These are phyloP conservation scores for Clistopyga incitator DNA, from an alignment of 2,888 invertebrate species.

Conservation along the genomic window DNA sequence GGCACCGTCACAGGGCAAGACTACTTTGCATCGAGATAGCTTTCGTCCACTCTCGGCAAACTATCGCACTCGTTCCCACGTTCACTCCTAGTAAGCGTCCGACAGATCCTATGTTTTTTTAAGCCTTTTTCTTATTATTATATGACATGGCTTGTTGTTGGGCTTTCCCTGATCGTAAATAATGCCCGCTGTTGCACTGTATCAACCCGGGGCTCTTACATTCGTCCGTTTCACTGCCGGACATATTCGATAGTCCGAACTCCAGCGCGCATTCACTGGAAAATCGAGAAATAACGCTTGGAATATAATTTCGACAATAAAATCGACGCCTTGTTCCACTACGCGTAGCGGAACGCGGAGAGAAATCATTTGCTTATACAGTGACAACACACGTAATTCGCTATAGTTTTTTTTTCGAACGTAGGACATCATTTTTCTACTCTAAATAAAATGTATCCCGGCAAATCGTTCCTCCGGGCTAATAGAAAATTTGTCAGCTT, in stretches of 20 bases:
- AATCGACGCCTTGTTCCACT: neutral
- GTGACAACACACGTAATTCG: too few relatives aligned
- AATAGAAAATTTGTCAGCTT: too few relatives aligned
- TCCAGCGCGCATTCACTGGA: neutral
- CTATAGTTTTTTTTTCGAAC: too few relatives aligned
- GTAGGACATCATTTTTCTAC: too few relatives aligned
- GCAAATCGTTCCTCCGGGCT: too few relatives aligned
- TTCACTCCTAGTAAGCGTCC: constrained; percentile 23
- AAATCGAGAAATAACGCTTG: neutral
- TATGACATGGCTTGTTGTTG: constrained; percentile 1
- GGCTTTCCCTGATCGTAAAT: constrained; percentile 64
- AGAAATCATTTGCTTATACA: too few relatives aligned
- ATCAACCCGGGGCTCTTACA: constrained; percentile 6
- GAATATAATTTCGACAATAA: neutral
- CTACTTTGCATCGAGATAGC: constrained; percentile 47
- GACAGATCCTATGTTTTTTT: constrained; percentile 13
- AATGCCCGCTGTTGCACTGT: constrained; percentile 30
- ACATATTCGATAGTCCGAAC: neutral
- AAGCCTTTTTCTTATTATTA: constrained; percentile 16
- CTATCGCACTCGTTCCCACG: constrained; percentile 51
- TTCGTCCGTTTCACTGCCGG: neutral
- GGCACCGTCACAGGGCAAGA: constrained; percentile 37
- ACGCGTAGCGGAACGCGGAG: too few relatives aligned
- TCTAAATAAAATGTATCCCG: too few relatives aligned
- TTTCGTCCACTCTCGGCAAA: constrained; percentile 21